These are phyloP conservation scores for Marasmarcha lunaedactyla DNA, from an alignment of 2,888 invertebrate genomes.

Conservation along the genomic window DNA sequence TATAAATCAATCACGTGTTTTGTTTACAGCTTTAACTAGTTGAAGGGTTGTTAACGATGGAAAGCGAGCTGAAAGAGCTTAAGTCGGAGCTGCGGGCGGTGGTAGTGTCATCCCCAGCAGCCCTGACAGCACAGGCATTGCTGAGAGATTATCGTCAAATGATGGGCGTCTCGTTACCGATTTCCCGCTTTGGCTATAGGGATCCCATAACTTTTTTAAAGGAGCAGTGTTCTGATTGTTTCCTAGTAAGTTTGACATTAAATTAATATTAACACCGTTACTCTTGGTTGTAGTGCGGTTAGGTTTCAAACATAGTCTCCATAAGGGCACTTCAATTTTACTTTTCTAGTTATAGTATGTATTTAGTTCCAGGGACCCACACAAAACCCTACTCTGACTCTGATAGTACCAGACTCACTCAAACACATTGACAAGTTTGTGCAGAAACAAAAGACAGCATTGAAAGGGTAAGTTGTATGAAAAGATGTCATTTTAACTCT, in stretches of 20 bases:
- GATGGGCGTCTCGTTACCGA: constrained; percentile 35
- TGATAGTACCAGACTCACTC: constrained; percentile 43
- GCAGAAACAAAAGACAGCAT: constrained; percentile 34
- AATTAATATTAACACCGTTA: no score
- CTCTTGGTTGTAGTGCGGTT: no score
- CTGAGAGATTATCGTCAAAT: constrained; percentile 42
- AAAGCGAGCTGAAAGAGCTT: constrained; percentile 32
- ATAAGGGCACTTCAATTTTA: no score
- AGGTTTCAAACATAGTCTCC: no score
- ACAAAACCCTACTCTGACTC: constrained; percentile 37
- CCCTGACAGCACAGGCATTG: constrained; percentile 37
- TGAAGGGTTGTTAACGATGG: constrained; percentile 33
- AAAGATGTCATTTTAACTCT: no score
- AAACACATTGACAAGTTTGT: constrained; percentile 57
- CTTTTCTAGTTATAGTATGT: no score
- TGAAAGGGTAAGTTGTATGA: constrained; percentile 41
- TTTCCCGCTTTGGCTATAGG: constrained; percentile 34
- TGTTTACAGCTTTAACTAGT: no score
- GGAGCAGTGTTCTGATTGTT: constrained; percentile 43
- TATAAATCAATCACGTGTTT: no score
- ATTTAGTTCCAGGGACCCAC: constrained; percentile 35
- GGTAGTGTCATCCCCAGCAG: constrained; percentile 48
- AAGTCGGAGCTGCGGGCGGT: constrained; percentile 42
- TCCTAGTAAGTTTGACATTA: constrained; percentile 39
- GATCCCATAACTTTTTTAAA: constrained; percentile 37